phyloP scores from a whole-genome alignment of 2,113 vertebrate genomes.

The Calidris pugnax region DNA sequence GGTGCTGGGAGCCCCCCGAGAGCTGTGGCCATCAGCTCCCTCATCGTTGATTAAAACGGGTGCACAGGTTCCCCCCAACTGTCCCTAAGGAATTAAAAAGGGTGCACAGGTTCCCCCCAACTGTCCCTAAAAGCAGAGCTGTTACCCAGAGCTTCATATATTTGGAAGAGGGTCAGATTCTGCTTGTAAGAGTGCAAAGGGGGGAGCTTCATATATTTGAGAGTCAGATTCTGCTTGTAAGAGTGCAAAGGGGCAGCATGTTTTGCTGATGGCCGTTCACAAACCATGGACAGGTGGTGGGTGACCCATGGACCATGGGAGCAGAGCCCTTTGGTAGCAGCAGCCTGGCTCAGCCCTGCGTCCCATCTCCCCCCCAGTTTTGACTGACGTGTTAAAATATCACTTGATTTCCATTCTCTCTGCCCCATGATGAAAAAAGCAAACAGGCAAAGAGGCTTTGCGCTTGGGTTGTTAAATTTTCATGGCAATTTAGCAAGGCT shows the following conservation, averaged over 20 bases:
- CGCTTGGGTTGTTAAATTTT: background rate
- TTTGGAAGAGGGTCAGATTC: background rate
- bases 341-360: background rate
- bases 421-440: background rate
- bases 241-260: background rate
- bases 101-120: background rate
- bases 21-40: background rate
- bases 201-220: background rate
- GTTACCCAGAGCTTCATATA: background rate
- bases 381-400: background rate
- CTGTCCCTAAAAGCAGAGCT: background rate
- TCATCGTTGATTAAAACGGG: background rate
- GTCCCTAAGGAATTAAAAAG: background rate
- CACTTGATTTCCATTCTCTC: background rate
- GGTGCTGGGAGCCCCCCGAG: background rate
- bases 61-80: background rate
- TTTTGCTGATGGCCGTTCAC: background rate
- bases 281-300: rapidly evolving
- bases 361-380: too few species aligned
- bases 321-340: background rate
- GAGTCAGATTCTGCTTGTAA: background rate
- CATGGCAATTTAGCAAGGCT: conserved; percentile 33
- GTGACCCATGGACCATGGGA: rapidly evolving
- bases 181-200: background rate
- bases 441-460: background rate